Evolutionary conservation across 2,888 invertebrate species (phyloP), one percentile per base, ranked within the genome.

Genomic region (Patella caerulea): DNA sequence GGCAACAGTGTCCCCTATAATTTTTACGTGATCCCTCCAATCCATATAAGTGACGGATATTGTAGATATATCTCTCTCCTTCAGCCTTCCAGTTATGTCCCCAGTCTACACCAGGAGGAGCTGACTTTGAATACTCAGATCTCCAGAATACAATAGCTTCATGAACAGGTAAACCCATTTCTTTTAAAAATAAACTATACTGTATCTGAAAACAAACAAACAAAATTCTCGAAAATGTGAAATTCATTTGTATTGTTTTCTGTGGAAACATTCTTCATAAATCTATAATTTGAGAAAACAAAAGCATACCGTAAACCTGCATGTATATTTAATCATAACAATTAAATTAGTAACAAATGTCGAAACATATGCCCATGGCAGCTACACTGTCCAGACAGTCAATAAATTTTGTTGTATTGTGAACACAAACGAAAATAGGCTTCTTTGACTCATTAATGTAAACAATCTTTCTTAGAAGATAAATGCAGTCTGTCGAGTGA

Each of bases 31-130:
- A 92, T 5, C 95, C 95, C 91, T 95, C 95, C 73, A 95, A 91
- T 0, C 95, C 95, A 92, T 95, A 95, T 91, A 95, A 92, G 87
- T 95, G 95, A 79, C 95, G 92, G 74, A 95, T 94, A 78, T 94
- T 94, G 91, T 95, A 95, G 5, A 93, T 88, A 89, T 94, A 95
- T 85, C 94, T 94, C 17, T n/a, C 2, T 65, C 19, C 65, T 3
- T n/a, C 65, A 19, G 9, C 19, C 52, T 93, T 93, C 82, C 94
- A 93, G 90, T 94, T 93, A 72, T 92, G 93, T 74, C 93, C 92
- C 95, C 95, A 95, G 83, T 92, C 93, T 75, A 87, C 89, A 65
- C 93, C 80, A 78, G 80, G 90, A 88, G 71, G 76, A 69, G 80
- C 59, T 11, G 91, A 91, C 85, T 93, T 92, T 2, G 93, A 93